Percentiles rank a stretch among this genome's conserved stretches.
phyloP scores from a whole-genome alignment of 2,113 vertebrate species.

The Poeciliopsis retropinna region DNA sequence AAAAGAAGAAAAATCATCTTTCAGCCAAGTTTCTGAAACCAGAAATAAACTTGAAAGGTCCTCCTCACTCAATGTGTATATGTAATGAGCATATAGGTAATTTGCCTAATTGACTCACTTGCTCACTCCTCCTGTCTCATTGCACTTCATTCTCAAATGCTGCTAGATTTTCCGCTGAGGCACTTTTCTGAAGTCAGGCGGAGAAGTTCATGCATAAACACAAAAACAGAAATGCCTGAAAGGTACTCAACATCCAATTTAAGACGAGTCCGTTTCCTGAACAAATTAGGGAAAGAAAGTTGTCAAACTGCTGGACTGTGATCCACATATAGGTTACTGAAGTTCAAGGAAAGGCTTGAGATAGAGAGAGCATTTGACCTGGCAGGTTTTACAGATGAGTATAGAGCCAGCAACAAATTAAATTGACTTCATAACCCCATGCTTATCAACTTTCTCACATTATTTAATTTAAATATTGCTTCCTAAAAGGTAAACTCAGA shows the following conservation, averaged over 20 bases:
- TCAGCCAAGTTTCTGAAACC: constrained; percentile 4
- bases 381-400: background rate
- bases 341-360: background rate
- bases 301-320: background rate
- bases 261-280: background rate
- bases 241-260: background rate
- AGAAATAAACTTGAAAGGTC: constrained; percentile 3
- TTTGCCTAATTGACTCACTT: constrained; percentile 40
- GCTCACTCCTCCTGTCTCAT: constrained; percentile 29
- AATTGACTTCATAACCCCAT: too few relatives aligned
- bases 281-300: background rate
- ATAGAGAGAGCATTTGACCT: background rate
- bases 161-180: background rate
- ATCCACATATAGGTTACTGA: background rate
- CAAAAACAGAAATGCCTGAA: background rate
- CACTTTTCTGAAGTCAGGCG: background rate
- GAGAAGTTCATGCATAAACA: background rate
- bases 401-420: too few relatives aligned
- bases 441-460: too few relatives aligned
- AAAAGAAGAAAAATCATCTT: background rate
- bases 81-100: constrained; percentile 31
- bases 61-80: background rate
- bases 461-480: too few relatives aligned
- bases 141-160: constrained; percentile 12
- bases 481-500: too few relatives aligned